Base-by-base conservation (phyloP, 1,140 invertebrate genomes). In the Drosophila nigromelanica region DNA sequence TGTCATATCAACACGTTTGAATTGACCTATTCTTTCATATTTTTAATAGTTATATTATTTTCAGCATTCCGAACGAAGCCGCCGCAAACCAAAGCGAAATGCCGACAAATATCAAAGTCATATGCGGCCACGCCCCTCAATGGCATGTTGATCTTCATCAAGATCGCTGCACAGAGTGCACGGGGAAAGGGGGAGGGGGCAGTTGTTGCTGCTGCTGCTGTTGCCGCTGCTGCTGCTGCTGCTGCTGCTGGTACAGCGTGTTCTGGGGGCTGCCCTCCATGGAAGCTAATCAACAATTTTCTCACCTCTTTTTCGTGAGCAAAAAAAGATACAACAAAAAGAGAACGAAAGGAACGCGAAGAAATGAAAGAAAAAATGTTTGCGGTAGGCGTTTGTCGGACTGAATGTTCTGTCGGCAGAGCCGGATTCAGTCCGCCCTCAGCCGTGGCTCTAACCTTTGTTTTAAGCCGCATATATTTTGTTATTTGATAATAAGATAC, bases 211-310 rank as follows among this genome's bases (percentile, higher is more conserved):
- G 43, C 50, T 48, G 76, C 33, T 55, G 64, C 33, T 37, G 62
- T 27, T 54, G 58, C 59, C 24, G 24, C 69, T n/a, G n/a, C n/a
- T n/a, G n/a, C n/a, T 33, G 40, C n/a, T 47, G 42, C 50, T 61
- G 43, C 50, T 48, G 76, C 33, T 55, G 64, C 33, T n/a, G n/a
- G n/a, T n/a, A n/a, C n/a, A n/a, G n/a, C n/a, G n/a, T n/a, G n/a
- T n/a, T 66, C 30, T 35, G 15, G 50, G 56, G 43, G 50, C 73
- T 71, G 77, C 70, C 90, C 89, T 81, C 90, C 90, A 75, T 90
- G 79, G 82, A 91, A 91, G 90, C 90, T 91, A 91, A 91, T 91
- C 90, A 91, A 91, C 85, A 91, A 91, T 91, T 91, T 91, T 91
- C 90, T 91, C 90, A 91, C 90, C 90, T 91, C 90, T 91, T 91